phyloP scores from a whole-genome alignment of 1,140 invertebrate genomes.

The Glossosoma conforme region DNA sequence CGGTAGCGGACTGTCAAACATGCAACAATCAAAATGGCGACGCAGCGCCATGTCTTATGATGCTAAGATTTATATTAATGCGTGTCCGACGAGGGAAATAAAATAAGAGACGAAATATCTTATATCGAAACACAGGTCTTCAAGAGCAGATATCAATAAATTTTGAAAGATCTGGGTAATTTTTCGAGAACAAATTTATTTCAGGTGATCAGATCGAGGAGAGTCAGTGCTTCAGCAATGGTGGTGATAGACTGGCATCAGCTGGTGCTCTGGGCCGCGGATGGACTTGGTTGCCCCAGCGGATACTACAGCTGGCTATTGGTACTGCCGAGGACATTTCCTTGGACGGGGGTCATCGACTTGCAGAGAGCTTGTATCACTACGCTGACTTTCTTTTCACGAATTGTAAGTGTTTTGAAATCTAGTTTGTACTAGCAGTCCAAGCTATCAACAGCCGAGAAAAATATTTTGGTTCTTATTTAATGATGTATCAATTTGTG shows the following conservation, averaged over 20 bases:
- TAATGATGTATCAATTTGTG: too few relatives aligned
- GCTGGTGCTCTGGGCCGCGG: slow-evolving; percentile 2
- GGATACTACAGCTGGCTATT: slow-evolving; percentile 9
- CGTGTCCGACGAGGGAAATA: too few relatives aligned
- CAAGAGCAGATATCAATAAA: too few relatives aligned
- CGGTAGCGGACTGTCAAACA: too few relatives aligned
- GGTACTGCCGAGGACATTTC: not conserved
- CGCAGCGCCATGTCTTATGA: too few relatives aligned
- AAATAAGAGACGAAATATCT: too few relatives aligned
- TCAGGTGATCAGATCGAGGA: not conserved
- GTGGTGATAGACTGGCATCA: not conserved
- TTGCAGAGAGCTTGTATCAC: not conserved
- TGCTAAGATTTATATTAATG: too few relatives aligned
- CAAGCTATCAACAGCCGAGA: too few relatives aligned
- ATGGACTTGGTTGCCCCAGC: slow-evolving; percentile 17
- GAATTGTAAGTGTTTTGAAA: slow-evolving; percentile 16
- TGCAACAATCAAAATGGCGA: too few relatives aligned
- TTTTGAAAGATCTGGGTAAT: not conserved
- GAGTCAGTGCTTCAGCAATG: not conserved
- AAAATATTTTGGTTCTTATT: too few relatives aligned
- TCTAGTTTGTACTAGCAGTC: too few relatives aligned
- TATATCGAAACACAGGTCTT: too few relatives aligned
- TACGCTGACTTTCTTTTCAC: slow-evolving; percentile 11
- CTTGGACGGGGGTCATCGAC: slow-evolving; percentile 9
- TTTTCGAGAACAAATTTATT: not conserved